Base-by-base conservation (phyloP, 2,888 invertebrate species). In the Nebria salina region DNA sequence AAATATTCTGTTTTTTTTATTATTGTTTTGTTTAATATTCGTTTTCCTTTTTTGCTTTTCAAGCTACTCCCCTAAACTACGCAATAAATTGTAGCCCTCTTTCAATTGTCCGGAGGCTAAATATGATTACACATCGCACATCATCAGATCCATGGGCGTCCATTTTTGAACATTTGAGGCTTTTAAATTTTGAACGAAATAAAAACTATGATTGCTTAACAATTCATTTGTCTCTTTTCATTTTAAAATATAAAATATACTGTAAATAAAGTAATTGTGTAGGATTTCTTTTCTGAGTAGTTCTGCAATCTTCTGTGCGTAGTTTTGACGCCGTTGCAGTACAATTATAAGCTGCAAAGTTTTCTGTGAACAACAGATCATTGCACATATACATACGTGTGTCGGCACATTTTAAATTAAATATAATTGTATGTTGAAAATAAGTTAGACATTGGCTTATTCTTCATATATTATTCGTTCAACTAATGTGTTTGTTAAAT, bases 41-140 rank as follows among this genome's bases (percentile, higher is more conserved):
- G 54, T 54, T 54, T 54, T 54, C 13, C 13, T 54, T 54, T 54
- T 54, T 54, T 54, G 54, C 8, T 54, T 11, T 54, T 54, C 13
- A 54, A 54, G 54, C 11, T 54, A 54, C 54, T 54, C 54, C 54
- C 54, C 13, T 54, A 54, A 54, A 54, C 54, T 54, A 54, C 54
- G 54, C 11, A 54, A 54, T 54, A 54, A 25, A 70, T 25, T n/a
- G 20, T 25, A 70, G n/a, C n/a, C 70, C 70, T 15, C 15, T 70
- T 13, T 20, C 70, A 20, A 15, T 70, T 34, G 26, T 70, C 34
- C 26, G 66, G 25, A 8, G 26, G 70, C 70, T 20, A 70, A 70
- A 70, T 70, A 70, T 70, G 70, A 70, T 70, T 70, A 70, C 70
- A 70, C 34, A 13, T 70, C 11, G 25, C 70, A 70, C 70, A 70